Evolutionary conservation across 2,797 vertebrate species (phyloP).

Genomic region (Pantherophis vulpinus): DNA sequence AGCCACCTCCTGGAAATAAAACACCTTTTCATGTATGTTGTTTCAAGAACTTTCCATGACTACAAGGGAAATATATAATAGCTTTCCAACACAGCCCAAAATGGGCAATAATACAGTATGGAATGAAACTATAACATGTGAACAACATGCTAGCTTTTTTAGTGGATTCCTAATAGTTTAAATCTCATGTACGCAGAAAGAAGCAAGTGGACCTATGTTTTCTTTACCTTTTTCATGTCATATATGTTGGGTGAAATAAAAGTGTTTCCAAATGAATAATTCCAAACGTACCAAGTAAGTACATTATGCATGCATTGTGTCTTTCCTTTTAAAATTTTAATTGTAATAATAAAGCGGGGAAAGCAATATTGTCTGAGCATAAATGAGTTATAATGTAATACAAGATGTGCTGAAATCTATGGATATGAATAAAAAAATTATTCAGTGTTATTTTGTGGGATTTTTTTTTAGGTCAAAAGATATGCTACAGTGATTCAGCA

Average conservation of each 20-base stretch:
- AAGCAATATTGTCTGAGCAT: neutral
- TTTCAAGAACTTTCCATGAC: neutral
- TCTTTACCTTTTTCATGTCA: neutral
- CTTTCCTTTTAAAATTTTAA: neutral
- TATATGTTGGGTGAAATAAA: neutral
- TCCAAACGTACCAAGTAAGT: neutral
- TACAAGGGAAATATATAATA: neutral
- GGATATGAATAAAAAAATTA: neutral
- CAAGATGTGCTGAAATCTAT: neutral
- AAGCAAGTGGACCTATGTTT: neutral
- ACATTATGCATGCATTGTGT: neutral
- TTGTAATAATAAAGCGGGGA: no score
- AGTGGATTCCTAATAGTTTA: neutral
- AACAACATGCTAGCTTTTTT: neutral
- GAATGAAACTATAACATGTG: neutral
- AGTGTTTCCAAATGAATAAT: neutral
- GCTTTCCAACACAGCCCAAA: neutral
- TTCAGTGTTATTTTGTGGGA: neutral
- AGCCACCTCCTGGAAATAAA: neutral
- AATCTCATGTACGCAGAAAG: neutral
- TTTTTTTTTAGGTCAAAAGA: constrained; percentile 81
- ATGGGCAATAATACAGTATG: neutral
- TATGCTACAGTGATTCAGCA: constrained; percentile 80
- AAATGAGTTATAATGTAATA: neutral
- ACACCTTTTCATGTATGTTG: neutral